Evolutionary conservation across 2,888 invertebrate species (phyloP).

Genomic region (Dinocampus coccinellae): DNA sequence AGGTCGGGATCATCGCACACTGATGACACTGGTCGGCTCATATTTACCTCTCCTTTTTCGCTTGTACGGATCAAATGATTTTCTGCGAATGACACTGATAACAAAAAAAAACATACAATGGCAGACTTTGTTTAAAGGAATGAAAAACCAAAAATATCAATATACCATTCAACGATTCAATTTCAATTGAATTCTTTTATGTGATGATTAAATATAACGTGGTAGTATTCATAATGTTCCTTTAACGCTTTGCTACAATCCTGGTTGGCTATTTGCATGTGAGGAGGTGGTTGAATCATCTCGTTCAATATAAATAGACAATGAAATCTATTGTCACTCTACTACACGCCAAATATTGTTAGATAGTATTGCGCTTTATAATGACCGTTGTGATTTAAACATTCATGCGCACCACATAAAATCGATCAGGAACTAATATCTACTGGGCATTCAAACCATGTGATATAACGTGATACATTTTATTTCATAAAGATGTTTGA

Average conservation of each 20-base stretch:
- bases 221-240: conserved; percentile 29
- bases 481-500: not conserved
- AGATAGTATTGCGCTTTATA: not conserved
- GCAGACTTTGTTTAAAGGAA: no score
- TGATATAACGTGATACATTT: no score
- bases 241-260: conserved; percentile 59
- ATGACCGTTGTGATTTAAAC: not conserved
- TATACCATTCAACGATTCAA: not conserved
- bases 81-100: no score
- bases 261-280: conserved; percentile 60
- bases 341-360: not conserved
- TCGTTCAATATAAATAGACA: not conserved
- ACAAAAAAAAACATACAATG: no score
- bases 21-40: conserved; percentile 26
- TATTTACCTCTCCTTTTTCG: not conserved
- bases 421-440: not conserved
- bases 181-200: not conserved
- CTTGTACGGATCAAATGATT: no score
- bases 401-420: not conserved
- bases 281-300: conserved; percentile 54
- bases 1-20: conserved; percentile 58
- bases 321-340: conserved; percentile 4
- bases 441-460: no score
- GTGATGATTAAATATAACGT: conserved; percentile 16
- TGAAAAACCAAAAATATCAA: conserved; percentile 7